These are phyloP conservation scores for Rhynchophorus ferrugineus DNA, from an alignment of 1,140 invertebrate species.

Conservation along the genomic window DNA sequence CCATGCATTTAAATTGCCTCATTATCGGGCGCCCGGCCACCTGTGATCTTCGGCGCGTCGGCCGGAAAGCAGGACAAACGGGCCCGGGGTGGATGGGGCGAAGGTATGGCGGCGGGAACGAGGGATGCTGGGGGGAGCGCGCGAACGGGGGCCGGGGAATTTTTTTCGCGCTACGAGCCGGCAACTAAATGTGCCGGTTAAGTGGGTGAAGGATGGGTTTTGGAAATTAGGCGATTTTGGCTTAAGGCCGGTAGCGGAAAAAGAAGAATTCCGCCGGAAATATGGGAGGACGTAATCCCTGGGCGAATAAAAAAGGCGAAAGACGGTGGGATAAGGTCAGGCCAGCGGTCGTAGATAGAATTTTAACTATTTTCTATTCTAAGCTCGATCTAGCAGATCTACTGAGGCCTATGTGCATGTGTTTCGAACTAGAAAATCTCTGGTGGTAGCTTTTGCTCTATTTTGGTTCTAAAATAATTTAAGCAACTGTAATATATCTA, in stretches of 20 bases:
- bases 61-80: slow-evolving; percentile 6
- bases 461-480: too few species aligned
- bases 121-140: background rate
- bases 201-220: background rate
- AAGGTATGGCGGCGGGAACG: background rate
- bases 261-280: too few species aligned
- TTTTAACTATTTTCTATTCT: too few species aligned
- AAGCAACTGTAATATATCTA: too few species aligned
- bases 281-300: too few species aligned
- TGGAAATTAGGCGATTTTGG: background rate
- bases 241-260: background rate
- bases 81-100: background rate
- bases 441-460: too few species aligned
- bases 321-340: too few species aligned
- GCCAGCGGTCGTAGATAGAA: too few species aligned
- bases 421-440: too few species aligned
- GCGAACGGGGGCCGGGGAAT: background rate
- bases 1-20: slow-evolving; percentile 37
- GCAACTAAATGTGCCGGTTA: background rate
- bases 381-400: too few species aligned
- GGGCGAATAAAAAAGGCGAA: too few species aligned
- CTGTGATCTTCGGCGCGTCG: slow-evolving; percentile 27
- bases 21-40: slow-evolving; percentile 34
- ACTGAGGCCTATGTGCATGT: too few species aligned
- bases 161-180: background rate